phyloP scores from a whole-genome alignment of 2,113 vertebrate genomes.

The Nesoenas mayeri region DNA sequence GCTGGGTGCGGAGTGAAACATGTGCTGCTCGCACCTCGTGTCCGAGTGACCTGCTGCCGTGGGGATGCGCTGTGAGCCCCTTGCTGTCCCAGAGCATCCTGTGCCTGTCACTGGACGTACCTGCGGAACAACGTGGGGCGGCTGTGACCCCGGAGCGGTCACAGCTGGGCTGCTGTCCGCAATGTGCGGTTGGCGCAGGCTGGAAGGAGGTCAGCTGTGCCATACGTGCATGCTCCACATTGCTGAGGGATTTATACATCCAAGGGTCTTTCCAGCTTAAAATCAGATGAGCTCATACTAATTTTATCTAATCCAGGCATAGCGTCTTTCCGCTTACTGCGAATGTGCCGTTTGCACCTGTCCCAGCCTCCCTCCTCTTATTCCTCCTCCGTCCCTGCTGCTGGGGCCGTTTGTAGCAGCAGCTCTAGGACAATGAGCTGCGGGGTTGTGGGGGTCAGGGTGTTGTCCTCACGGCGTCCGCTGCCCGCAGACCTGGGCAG shows the following conservation, averaged over 20 bases:
- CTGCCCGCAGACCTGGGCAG: not conserved
- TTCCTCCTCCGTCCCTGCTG: not conserved
- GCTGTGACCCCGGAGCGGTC: not conserved
- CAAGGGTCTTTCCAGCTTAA: not conserved
- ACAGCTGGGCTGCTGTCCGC: not conserved
- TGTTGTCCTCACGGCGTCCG: accelerated
- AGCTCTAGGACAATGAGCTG: not conserved
- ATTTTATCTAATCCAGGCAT: not conserved
- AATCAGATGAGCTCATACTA: not conserved
- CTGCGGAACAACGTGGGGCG: not conserved
- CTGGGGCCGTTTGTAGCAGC: not conserved
- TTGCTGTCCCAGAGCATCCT: too few species aligned
- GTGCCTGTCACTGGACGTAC: accelerated
- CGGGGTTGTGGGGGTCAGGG: too few species aligned
- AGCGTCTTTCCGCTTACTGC: not conserved
- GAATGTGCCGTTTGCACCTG: not conserved
- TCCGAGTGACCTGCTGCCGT: not conserved
- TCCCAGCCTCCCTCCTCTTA: not conserved
- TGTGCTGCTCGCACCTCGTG: accelerated
- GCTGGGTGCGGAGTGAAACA: accelerated
- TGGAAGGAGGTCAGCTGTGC: not conserved
- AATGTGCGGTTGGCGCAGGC: not conserved
- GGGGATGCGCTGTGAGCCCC: not conserved
- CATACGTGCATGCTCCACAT: not conserved
- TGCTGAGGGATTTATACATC: not conserved